phyloP scores from a whole-genome alignment of 2,888 invertebrate species.

The Podabrus alpinus region DNA sequence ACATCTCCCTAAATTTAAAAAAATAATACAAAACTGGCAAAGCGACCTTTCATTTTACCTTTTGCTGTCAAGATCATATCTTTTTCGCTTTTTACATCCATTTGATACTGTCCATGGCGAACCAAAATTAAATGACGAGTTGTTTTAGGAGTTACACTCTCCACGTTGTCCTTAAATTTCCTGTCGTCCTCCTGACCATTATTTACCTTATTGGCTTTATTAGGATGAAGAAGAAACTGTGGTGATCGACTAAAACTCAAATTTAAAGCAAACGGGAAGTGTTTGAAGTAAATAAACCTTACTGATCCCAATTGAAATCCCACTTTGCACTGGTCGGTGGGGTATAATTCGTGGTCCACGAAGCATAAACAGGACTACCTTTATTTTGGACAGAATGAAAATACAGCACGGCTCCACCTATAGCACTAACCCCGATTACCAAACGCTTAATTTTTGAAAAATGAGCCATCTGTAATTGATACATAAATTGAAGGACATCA shows the following conservation, averaged over 20 bases:
- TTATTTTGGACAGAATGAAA: conserved; percentile 53
- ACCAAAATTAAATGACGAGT: conserved; percentile 86
- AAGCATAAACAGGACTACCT: conserved; percentile 60
- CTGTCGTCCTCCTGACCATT: conserved; percentile 66
- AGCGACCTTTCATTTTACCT: conserved; percentile 59
- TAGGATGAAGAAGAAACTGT: conserved; percentile 68
- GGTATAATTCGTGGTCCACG: conserved; percentile 71
- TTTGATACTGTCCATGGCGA: conserved; percentile 93
- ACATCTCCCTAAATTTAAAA: conserved; percentile 60
- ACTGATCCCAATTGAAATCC: conserved; percentile 91
- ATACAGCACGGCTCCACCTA: conserved; percentile 69
- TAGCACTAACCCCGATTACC: conserved; percentile 65
- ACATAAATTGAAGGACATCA: background rate
- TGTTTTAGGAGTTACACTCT: conserved; percentile 65
- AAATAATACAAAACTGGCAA: background rate
- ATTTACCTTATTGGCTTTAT: conserved; percentile 48
- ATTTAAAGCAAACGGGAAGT: background rate
- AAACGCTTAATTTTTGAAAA: conserved; percentile 63
- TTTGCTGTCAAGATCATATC: conserved; percentile 79
- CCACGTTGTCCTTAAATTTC: conserved; percentile 67
- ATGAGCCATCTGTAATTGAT: conserved; percentile 56
- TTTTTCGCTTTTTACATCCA: conserved; percentile 70
- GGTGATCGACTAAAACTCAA: conserved; percentile 69
- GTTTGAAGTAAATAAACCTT: conserved; percentile 48
- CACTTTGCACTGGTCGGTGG: conserved; percentile 69